phyloP scores from a whole-genome alignment of 2,113 vertebrate genomes.

The Kobus ellipsiprymnus region DNA sequence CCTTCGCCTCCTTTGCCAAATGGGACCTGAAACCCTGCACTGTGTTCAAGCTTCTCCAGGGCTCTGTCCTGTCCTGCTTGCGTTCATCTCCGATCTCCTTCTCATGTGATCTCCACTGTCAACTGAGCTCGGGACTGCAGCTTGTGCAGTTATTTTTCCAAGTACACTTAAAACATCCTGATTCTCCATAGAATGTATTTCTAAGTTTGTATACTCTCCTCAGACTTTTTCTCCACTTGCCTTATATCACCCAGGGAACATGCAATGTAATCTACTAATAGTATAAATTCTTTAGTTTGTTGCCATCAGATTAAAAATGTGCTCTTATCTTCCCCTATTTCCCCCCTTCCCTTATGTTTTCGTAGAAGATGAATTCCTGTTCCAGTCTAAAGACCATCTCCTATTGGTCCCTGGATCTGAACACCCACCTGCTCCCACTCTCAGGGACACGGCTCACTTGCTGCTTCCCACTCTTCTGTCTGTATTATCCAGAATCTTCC shows the following conservation, averaged over 20 bases:
- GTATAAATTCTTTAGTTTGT: neutral
- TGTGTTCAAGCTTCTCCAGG: accelerated
- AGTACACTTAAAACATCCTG: neutral
- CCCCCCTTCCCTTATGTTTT: neutral
- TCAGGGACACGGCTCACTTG: accelerated
- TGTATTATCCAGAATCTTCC: too few relatives aligned
- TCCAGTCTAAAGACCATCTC: neutral
- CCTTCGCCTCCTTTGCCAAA: neutral
- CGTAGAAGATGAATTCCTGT: neutral
- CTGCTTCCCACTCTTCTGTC: too few relatives aligned
- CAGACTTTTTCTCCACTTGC: neutral
- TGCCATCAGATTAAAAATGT: too few relatives aligned
- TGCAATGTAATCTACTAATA: neutral
- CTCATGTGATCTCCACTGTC: neutral
- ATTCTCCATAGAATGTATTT: neutral
- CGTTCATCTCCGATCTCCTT: accelerated
- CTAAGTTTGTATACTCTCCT: neutral
- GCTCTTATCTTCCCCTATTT: neutral
- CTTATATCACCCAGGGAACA: neutral
- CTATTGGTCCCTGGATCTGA: neutral
- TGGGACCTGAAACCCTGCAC: neutral
- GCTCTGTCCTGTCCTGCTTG: accelerated
- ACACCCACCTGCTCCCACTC: accelerated
- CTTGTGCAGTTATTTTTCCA: neutral
- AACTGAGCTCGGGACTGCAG: neutral